Evolutionary conservation across 2,113 vertebrate genomes (phyloP), one percentile per base, ranked within the genome.

Genomic region (Rhipidura dahli): DNA sequence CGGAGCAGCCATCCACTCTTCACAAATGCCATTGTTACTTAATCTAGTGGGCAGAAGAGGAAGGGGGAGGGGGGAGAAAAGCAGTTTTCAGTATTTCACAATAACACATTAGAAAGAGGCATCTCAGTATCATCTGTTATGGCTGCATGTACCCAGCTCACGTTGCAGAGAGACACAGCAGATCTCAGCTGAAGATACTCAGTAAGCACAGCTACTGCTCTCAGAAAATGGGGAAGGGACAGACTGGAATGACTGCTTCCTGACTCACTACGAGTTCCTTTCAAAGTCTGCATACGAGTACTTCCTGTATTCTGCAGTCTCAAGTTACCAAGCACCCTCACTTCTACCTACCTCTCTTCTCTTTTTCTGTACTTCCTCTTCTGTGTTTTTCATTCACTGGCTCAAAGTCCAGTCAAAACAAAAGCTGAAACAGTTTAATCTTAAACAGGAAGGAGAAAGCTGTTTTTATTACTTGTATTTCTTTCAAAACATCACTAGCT

Each of bases 1-100:
- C 98, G 97, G 66, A 98, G 97, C 87, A 98, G 89, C 98, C 98
- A 98, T 21, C 98, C 98, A 0, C 98, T 98, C 96, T 98, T 98
- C 94, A 98, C 97, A 89, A 98, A 98, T 1, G 98, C 98, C 98
- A 98, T 98, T 51, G 89, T 68, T 81, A 72, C 83, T 93, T 90
- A 94, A 86, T 88, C 97, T 88, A 23, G 72, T 14, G 24, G 83
- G 90, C 28, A 18, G 89, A 93, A 95, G 10, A 94, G 64, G 18
- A 94, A 77, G 35, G 44, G 9, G 8, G 19, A n/a, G 13, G 30
- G 26, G 19, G 2, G 6, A 78, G 42, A 75, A 81, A 75, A 92
- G 17, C 45, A 79, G 45, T 35, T 30, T 78, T 94, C 68, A 88
- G 56, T 78, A 83, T 60, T 95, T 75, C 70, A 60, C 44, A 92